phyloP scores from a whole-genome alignment of 2,888 invertebrate species.

The Dichetophora obliterata region DNA sequence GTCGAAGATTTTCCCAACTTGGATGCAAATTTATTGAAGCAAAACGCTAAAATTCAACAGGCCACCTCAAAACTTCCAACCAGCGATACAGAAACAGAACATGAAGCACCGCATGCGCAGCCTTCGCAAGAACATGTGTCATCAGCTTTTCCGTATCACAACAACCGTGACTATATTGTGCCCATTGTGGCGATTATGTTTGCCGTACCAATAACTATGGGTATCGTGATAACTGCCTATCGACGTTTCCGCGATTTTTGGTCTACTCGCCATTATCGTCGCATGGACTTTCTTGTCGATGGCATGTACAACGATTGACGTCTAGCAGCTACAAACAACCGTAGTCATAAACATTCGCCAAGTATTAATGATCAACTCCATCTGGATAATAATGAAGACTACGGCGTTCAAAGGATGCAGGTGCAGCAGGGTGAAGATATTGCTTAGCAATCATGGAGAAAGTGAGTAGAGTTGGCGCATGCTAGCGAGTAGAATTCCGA shows the following conservation, averaged over 20 bases:
- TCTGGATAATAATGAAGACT: conserved; percentile 40
- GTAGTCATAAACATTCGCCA: background rate
- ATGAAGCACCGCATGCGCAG: conserved; percentile 58
- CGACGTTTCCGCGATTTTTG: conserved; percentile 85
- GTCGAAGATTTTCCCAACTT: conserved; percentile 65
- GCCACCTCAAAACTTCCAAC: conserved; percentile 39
- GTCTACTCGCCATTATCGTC: conserved; percentile 86
- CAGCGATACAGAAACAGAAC: conserved; percentile 29
- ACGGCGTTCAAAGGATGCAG: background rate
- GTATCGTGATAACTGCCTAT: conserved; percentile 78
- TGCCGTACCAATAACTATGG: conserved; percentile 77
- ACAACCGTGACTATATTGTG: conserved; percentile 77
- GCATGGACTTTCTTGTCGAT: conserved; percentile 90
- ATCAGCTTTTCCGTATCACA: conserved; percentile 54
- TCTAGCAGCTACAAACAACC: conserved; percentile 22
- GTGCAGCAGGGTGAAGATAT: conserved; percentile 39
- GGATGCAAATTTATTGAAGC: conserved; percentile 46
- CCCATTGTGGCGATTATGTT: conserved; percentile 82
- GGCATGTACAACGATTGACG: conserved; percentile 88
- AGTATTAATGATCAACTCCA: conserved; percentile 33
- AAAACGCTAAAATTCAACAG: background rate
- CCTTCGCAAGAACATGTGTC: conserved; percentile 59
- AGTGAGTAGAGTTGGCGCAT: background rate
- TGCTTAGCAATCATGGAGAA: conserved; percentile 44
- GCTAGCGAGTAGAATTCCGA: conserved; percentile 4